These are phyloP conservation scores for Tychaedon coryphoeus DNA, from an alignment of 2,113 vertebrate species.

Conservation along the genomic window DNA sequence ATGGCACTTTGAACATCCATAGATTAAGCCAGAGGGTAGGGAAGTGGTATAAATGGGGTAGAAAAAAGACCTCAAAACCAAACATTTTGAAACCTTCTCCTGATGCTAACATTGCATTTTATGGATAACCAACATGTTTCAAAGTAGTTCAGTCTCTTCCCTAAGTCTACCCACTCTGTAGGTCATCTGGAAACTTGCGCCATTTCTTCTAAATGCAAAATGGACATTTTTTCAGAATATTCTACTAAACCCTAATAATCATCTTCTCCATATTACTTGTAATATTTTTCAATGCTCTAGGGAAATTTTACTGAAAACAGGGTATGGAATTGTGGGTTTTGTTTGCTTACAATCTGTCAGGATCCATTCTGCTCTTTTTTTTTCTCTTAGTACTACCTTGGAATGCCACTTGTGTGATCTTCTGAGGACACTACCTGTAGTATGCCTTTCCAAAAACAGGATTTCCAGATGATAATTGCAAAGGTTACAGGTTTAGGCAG, in stretches of 20 bases:
- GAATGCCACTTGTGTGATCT: not conserved
- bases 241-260: not conserved
- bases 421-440: not conserved
- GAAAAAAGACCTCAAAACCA: not conserved
- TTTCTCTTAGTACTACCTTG: not conserved
- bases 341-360: not conserved
- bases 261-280: not conserved
- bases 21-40: not conserved
- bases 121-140: not conserved
- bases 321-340: not conserved
- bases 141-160: not conserved
- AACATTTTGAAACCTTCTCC: not conserved
- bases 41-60: not conserved
- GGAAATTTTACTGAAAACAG: not conserved
- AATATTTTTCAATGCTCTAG: not conserved
- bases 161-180: not conserved
- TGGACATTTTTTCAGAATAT: not conserved
- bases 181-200: not conserved
- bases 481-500: not conserved
- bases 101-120: not conserved
- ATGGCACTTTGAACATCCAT: not conserved
- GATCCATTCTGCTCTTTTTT: not conserved
- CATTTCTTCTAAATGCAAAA: not conserved
- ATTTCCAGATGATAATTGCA: not conserved
- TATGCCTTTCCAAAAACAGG: not conserved